These are phyloP conservation scores for Macroramphosus scolopax DNA, from an alignment of 2,797 vertebrate species.

Conservation along the genomic window DNA sequence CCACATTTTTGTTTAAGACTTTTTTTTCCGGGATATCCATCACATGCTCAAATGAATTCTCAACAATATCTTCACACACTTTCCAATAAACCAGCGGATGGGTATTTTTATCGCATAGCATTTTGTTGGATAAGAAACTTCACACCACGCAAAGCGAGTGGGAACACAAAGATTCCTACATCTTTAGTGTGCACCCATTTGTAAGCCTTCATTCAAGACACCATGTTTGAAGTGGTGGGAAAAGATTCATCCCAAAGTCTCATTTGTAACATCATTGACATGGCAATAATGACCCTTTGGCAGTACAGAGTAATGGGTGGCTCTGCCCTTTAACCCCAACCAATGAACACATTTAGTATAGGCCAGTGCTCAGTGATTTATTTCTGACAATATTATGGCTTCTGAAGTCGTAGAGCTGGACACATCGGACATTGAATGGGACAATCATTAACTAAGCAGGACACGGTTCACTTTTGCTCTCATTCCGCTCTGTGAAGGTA, in stretches of 20 bases:
- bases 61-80: neutral
- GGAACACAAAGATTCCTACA: conserved; percentile 18
- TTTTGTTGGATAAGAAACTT: neutral
- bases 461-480: conserved; percentile 70
- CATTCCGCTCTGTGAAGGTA: conserved; percentile 61
- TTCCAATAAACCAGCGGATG: neutral
- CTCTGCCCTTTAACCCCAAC: conserved; percentile 72
- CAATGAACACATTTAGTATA: conserved; percentile 77
- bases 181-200: conserved; percentile 44
- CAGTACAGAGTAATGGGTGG: conserved; percentile 74
- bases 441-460: conserved; percentile 75
- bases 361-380: conserved; percentile 72
- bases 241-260: conserved; percentile 78
- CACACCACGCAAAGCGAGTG: conserved; percentile 8
- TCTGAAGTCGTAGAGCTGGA: conserved; percentile 72
- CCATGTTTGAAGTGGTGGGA: conserved; percentile 68
- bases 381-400: conserved; percentile 77
- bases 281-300: conserved; percentile 75
- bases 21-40: neutral
- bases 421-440: conserved; percentile 66
- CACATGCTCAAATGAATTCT: neutral
- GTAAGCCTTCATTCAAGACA: conserved; percentile 37
- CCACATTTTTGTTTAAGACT: no score
- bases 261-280: conserved; percentile 78
- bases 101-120: neutral